A percentile compares a stretch with the other conserved stretches of the same genome.
phyloP scores from a whole-genome alignment of 1,140 invertebrate genomes.

The Aplysia californica region DNA sequence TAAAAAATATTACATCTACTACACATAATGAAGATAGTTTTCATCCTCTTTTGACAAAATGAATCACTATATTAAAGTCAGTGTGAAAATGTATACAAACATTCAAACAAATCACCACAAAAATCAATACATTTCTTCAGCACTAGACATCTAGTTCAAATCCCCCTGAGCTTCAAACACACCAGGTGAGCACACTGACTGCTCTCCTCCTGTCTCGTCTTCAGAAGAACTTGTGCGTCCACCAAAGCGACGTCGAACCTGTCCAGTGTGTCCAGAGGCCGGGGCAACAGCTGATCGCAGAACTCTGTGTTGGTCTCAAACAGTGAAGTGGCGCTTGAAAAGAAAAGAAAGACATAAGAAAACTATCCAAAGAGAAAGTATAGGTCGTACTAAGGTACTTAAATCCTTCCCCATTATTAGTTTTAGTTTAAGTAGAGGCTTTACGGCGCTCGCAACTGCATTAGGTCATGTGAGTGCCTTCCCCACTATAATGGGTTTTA shows the following conservation, averaged over 20 bases:
- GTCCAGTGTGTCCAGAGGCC: constrained; percentile 72
- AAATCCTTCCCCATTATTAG: not conserved
- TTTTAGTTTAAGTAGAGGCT: too few relatives aligned
- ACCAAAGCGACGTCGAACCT: constrained; percentile 75
- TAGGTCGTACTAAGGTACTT: not conserved
- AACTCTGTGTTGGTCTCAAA: constrained; percentile 73
- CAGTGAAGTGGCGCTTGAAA: constrained; percentile 74
- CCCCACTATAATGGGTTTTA: not conserved
- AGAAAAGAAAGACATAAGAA: constrained; percentile 1
- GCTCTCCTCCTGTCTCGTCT: constrained; percentile 40
- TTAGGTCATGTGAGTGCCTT: not conserved
- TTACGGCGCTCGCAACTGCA: not conserved
- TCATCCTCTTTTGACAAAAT: not conserved
- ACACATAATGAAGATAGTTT: not conserved
- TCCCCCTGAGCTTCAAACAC: not conserved
- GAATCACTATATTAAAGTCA: not conserved
- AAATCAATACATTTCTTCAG: not conserved
- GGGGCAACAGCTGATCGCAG: constrained; percentile 72
- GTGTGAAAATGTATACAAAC: not conserved
- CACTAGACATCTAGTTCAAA: not conserved
- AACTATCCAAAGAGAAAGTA: not conserved
- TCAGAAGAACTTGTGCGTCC: constrained; percentile 68
- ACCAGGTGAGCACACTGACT: constrained; percentile 18
- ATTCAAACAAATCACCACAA: not conserved
- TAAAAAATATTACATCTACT: not conserved